These are phyloP conservation scores for Drosophila quadrilineata DNA, from an alignment of 1,140 invertebrate genomes.

Conservation along the genomic window DNA sequence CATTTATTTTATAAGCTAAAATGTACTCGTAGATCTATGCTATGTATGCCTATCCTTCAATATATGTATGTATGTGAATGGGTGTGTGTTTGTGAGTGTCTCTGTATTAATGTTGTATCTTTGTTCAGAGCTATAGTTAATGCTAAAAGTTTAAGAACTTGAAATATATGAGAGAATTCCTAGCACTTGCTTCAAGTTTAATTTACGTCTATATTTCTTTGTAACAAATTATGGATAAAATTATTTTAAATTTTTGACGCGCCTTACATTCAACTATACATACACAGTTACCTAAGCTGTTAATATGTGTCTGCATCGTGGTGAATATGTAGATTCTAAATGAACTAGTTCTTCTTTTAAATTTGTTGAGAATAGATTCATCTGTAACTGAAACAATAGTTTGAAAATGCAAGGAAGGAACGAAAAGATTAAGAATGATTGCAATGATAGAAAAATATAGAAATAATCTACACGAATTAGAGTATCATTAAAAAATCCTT, in stretches of 20 bases:
- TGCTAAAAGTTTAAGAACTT: constrained; percentile 26
- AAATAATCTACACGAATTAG: too few relatives aligned
- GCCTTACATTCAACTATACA: constrained; percentile 20
- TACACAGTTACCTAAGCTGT: constrained; percentile 31
- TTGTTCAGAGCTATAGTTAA: constrained; percentile 50
- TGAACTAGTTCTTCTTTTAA: neutral
- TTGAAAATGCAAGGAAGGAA: constrained; percentile 7
- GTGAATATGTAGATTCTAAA: neutral
- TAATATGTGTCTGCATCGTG: constrained; percentile 6
- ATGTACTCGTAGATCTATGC: constrained; percentile 45
- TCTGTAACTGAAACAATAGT: neutral
- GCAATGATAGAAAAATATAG: constrained; percentile 1
- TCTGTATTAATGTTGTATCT: too few relatives aligned
- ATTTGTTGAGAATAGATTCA: neutral
- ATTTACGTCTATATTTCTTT: constrained; percentile 31
- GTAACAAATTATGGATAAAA: constrained; percentile 27
- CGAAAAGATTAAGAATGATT: neutral
- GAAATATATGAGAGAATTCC: constrained; percentile 12
- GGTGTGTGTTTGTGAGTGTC: constrained; percentile 21
- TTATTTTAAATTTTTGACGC: constrained; percentile 35
- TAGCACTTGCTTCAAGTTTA: constrained; percentile 19
- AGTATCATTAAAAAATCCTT: constrained; percentile 56
- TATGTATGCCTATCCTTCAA: constrained; percentile 46
- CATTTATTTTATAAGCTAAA: constrained; percentile 61
- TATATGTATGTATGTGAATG: constrained; percentile 37